These are phyloP conservation scores for Peromyscus polionotus DNA, from an alignment of 2,113 vertebrate species.

Conservation along the genomic window DNA sequence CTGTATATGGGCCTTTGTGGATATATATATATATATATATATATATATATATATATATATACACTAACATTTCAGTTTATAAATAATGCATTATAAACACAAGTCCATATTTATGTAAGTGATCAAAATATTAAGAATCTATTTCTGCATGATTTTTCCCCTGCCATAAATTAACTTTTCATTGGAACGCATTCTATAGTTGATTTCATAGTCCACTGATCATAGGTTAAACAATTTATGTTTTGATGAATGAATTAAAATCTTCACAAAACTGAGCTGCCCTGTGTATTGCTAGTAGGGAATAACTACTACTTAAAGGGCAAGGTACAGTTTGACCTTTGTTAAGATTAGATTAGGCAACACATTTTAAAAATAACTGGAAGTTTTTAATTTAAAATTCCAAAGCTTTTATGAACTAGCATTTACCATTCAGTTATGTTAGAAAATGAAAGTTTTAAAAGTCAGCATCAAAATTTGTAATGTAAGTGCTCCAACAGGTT, in stretches of 20 bases:
- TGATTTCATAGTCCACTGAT: conserved; percentile 66
- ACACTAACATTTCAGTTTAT: conserved; percentile 11
- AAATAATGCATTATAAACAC: conserved; percentile 13
- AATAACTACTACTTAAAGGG: no score
- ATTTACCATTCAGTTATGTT: neutral
- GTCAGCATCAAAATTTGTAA: neutral
- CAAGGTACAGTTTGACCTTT: neutral
- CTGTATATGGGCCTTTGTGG: neutral
- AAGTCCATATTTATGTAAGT: neutral
- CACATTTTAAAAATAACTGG: neutral
- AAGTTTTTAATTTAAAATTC: neutral
- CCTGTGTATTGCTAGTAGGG: conserved; percentile 47
- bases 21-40: neutral
- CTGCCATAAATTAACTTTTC: conserved; percentile 70
- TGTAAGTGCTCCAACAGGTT: neutral
- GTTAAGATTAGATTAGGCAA: neutral
- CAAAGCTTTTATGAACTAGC: neutral
- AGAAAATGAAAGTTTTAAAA: neutral
- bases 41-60: no score
- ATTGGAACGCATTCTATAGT: conserved; percentile 72
- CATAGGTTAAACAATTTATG: conserved; percentile 60
- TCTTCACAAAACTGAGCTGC: conserved; percentile 59
- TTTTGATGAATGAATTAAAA: conserved; percentile 72
- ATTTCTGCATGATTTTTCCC: conserved; percentile 46
- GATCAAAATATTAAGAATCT: conserved; percentile 61